Percentiles rank a stretch among this genome's conserved stretches.
Conservation (phyloP, 37 sponge, comb jelly and placozoan species). For the Crambe crambe region DNA sequence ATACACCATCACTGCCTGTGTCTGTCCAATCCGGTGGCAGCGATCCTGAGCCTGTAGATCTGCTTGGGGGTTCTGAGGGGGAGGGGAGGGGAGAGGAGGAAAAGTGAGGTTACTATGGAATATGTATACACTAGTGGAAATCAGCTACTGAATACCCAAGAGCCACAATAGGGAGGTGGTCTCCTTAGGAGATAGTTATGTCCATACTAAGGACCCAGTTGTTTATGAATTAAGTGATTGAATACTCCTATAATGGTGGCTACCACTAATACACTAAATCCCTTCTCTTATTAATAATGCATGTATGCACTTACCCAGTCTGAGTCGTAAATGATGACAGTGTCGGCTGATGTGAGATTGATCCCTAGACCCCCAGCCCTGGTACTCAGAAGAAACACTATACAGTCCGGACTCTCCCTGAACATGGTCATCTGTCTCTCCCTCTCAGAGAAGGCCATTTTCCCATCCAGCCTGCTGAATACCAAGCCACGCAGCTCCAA, state of each 20-base stretch:
- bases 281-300: no score
- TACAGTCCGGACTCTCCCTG: slow-evolving; percentile 50
- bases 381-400: slow-evolving; percentile 86
- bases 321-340: slow-evolving; percentile 91
- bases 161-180: no score
- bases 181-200: no score
- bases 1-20: slow-evolving; percentile 86
- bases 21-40: slow-evolving; percentile 94
- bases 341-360: slow-evolving; percentile 70
- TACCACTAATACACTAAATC: no score
- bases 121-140: no score
- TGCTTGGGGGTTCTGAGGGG: slow-evolving; percentile 83
- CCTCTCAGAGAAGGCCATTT: slow-evolving; percentile 58
- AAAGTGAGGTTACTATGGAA: no score
- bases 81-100: no score
- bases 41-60: slow-evolving; percentile 95
- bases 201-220: no score
- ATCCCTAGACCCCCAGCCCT: slow-evolving; percentile 90
- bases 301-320: slow-evolving; percentile 87
- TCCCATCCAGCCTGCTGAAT: slow-evolving; percentile 76
- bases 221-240: no score
- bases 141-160: no score
- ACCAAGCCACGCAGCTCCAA: slow-evolving; percentile 52
- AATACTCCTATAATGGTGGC: no score
- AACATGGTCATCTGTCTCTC: slow-evolving; percentile 74